Conservation (phyloP, 2,797 vertebrate genomes). For the Chrosomus eos region DNA sequence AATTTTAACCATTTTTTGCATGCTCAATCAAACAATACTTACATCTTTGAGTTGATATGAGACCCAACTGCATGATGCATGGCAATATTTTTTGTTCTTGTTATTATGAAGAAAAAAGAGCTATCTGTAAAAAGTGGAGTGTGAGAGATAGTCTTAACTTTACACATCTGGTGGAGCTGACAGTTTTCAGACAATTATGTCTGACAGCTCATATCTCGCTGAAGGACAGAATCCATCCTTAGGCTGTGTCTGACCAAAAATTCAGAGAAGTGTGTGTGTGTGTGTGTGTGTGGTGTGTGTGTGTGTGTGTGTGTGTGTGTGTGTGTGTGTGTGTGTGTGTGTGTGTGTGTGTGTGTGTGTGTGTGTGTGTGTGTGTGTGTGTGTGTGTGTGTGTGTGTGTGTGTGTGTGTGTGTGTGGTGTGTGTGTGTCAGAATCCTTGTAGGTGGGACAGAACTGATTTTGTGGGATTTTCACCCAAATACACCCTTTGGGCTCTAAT, state of each 20-base stretch:
- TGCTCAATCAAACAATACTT: neutral
- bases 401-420: no score
- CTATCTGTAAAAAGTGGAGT: neutral
- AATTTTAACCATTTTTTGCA: neutral
- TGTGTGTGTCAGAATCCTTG: constrained; percentile 53
- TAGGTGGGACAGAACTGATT: constrained; percentile 53
- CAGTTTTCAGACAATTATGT: constrained; percentile 30
- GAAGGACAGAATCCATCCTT: constrained; percentile 1
- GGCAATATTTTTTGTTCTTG: neutral
- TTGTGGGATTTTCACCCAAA: constrained; percentile 60
- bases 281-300: neutral
- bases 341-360: neutral
- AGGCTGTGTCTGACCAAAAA: constrained; percentile 4
- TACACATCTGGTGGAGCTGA: constrained; percentile 16
- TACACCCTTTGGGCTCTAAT: constrained; percentile 61
- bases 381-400: neutral
- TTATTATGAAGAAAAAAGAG: neutral
- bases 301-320: constrained; percentile 33
- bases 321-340: no score
- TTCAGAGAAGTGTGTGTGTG: neutral
- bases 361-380: constrained; percentile 27
- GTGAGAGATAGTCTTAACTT: neutral
- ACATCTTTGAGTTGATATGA: neutral
- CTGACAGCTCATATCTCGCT: constrained; percentile 22
- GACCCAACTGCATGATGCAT: neutral